These are phyloP conservation scores for Melanchra persicariae DNA, from an alignment of 2,888 invertebrate genomes.

Conservation along the genomic window DNA sequence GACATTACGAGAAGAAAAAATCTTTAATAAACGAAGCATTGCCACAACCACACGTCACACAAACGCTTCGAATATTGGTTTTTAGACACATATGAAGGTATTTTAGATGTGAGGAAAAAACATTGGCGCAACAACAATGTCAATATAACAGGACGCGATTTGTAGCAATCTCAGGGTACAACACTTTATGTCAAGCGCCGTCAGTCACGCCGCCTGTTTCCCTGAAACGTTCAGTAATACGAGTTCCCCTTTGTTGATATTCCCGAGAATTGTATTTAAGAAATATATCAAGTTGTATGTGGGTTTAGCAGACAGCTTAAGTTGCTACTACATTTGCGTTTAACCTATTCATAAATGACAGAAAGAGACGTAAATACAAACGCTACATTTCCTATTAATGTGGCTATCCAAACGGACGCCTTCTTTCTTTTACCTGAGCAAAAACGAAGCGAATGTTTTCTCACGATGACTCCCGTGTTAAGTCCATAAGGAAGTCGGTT, in stretches of 20 bases:
- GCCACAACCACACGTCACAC: constrained; percentile 47
- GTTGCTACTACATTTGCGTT: constrained; percentile 12
- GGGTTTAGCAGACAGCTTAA: constrained; percentile 21
- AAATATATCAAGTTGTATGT: constrained; percentile 31
- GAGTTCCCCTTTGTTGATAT: constrained; percentile 60
- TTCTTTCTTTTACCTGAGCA: constrained; percentile 14
- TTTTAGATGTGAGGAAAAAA: constrained; percentile 54
- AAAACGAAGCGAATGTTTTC: constrained; percentile 9
- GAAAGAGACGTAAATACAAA: constrained; percentile 13
- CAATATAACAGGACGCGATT: constrained; percentile 65
- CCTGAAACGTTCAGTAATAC: constrained; percentile 58
- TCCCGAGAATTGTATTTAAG: constrained; percentile 49
- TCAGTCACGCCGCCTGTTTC: constrained; percentile 53
- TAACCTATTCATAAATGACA: constrained; percentile 21
- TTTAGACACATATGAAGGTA: constrained; percentile 51
- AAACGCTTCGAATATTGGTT: constrained; percentile 52
- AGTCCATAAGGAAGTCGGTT: neutral
- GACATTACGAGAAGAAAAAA: constrained; percentile 33
- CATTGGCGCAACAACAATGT: constrained; percentile 63
- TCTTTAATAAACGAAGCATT: constrained; percentile 49
- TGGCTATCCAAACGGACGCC: neutral
- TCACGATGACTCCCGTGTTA: neutral
- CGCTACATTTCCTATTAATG: constrained; percentile 2
- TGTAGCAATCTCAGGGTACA: constrained; percentile 60
- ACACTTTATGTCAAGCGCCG: constrained; percentile 64